Evolutionary conservation across 2,888 invertebrate species (phyloP).

Genomic region (Neelides folsomi): DNA sequence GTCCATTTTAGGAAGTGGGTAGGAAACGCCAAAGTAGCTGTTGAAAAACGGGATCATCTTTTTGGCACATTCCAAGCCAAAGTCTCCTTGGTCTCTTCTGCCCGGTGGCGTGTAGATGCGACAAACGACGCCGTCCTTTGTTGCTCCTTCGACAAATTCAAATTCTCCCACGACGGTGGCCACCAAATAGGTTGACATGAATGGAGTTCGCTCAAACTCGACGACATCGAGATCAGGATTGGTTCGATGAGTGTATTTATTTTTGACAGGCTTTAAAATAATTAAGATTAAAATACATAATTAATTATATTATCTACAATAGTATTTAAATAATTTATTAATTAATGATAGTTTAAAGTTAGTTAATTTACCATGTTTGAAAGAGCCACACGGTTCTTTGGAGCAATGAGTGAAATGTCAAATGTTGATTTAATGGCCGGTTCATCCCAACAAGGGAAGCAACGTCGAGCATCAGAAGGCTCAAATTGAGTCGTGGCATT

Average conservation of each 20-base stretch:
- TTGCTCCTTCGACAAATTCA: constrained; percentile 75
- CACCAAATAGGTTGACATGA: constrained; percentile 91
- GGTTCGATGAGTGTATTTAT: neutral
- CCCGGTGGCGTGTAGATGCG: constrained; percentile 77
- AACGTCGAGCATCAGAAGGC: constrained; percentile 74
- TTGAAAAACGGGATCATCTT: constrained; percentile 87
- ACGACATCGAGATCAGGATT: constrained; percentile 44
- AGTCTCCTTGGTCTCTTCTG: constrained; percentile 79
- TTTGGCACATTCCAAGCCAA: constrained; percentile 83
- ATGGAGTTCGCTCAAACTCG: constrained; percentile 68
- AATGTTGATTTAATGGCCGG: constrained; percentile 93
- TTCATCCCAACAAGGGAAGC: constrained; percentile 97
- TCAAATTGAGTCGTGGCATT: constrained; percentile 87
- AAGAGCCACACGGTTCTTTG: constrained; percentile 66
- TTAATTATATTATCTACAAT: no score
- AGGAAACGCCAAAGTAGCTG: constrained; percentile 85
- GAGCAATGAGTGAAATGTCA: constrained; percentile 73
- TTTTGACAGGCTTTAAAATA: no score
- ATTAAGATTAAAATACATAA: no score
- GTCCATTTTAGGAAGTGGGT: constrained; percentile 92
- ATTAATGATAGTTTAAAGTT: no score
- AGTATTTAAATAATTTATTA: no score
- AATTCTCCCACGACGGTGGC: constrained; percentile 90
- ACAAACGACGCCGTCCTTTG: constrained; percentile 66
- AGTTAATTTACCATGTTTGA: no score